phyloP scores from a whole-genome alignment of 2,888 invertebrate species.

The Nephrotoma guestfalica region DNA sequence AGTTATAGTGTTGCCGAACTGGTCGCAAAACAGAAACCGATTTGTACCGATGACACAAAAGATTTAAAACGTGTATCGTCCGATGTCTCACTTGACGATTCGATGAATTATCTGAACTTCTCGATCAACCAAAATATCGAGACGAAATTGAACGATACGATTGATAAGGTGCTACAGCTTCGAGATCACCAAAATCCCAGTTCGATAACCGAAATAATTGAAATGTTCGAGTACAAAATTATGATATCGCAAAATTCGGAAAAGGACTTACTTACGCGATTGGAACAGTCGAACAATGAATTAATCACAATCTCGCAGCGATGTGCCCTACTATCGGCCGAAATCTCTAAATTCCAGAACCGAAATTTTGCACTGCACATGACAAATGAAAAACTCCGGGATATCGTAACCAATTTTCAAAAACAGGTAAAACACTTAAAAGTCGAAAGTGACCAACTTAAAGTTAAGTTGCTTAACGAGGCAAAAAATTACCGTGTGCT shows the following conservation, averaged over 20 bases:
- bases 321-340: conserved; percentile 10
- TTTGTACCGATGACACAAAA: neutral
- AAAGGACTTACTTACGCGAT: conserved; percentile 9
- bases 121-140: neutral
- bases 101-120: neutral
- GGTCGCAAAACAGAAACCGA: neutral
- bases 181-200: neutral
- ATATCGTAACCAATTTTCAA: neutral
- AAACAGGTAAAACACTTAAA: neutral
- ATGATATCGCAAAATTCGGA: conserved; percentile 10
- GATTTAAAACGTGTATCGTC: neutral
- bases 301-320: conserved; percentile 12
- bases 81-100: neutral
- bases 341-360: conserved; percentile 12
- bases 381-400: conserved; percentile 7
- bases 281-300: conserved; percentile 10
- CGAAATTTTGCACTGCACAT: conserved; percentile 9
- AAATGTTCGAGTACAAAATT: conserved; percentile 13
- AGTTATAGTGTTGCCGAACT: conserved; percentile 8
- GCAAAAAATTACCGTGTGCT: neutral
- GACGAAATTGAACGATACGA: neutral
- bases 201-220: conserved; percentile 10
- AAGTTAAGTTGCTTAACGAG: neutral
- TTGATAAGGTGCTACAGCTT: conserved; percentile 9
- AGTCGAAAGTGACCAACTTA: neutral